A percentile compares a stretch with the other conserved stretches of the same genome.
Conservation (phyloP, 1,140 invertebrate species). For the Bombus sylvicola region DNA sequence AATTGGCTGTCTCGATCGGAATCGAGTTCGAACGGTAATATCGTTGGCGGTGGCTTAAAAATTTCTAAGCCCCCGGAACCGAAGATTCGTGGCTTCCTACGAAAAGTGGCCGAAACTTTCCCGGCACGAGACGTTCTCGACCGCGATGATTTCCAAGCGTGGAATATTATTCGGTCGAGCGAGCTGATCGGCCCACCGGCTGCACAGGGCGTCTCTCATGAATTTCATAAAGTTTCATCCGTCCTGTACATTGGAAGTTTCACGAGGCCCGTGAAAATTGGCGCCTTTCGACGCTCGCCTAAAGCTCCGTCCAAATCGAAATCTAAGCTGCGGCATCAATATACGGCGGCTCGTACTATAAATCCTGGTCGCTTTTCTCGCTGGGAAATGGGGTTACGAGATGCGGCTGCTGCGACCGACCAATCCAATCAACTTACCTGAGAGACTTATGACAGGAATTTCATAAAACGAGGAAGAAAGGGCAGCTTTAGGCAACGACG, state of each 20-base stretch:
- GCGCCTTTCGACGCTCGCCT: constrained; percentile 54
- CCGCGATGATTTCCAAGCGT: constrained; percentile 43
- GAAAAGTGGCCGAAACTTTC: constrained; percentile 47
- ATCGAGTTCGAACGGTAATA: neutral
- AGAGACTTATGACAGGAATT: constrained; percentile 61
- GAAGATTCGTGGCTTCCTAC: constrained; percentile 28
- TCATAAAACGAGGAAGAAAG: constrained; percentile 52
- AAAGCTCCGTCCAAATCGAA: constrained; percentile 63
- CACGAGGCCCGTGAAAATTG: constrained; percentile 64
- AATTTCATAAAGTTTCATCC: constrained; percentile 71
- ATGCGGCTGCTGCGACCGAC: constrained; percentile 20
- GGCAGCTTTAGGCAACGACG: constrained; percentile 18
- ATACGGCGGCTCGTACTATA: constrained; percentile 41
- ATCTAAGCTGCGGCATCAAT: constrained; percentile 57
- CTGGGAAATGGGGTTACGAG: constrained; percentile 54
- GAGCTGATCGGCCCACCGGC: neutral
- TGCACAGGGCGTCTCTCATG: constrained; percentile 55
- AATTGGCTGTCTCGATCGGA: neutral
- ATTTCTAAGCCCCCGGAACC: constrained; percentile 9
- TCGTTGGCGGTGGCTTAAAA: constrained; percentile 37
- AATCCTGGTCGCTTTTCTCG: constrained; percentile 55
- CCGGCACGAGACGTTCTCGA: neutral
- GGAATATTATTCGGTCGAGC: constrained; percentile 30
- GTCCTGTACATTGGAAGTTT: constrained; percentile 61
- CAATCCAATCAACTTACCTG: constrained; percentile 63